Evolutionary conservation across 2,797 vertebrate species (phyloP).

Genomic region (Coilia nasus): DNA sequence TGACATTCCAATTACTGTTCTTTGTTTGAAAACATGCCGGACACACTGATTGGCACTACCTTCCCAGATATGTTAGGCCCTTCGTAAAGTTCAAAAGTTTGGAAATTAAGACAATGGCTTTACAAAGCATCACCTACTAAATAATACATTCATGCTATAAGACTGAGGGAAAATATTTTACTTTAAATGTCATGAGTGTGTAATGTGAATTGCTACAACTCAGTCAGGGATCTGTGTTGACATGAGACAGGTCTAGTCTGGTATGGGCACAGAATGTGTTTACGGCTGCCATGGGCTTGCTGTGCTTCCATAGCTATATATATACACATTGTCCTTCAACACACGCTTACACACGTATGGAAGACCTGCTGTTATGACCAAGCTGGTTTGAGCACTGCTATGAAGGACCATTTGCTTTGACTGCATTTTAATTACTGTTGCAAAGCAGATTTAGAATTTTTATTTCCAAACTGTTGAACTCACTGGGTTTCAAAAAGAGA

Average conservation of each 20-base stretch:
- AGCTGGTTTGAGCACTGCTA: neutral
- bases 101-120: neutral
- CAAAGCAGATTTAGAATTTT: neutral
- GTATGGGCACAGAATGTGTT: conserved; percentile 17
- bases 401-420: neutral
- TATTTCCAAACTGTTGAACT: conserved; percentile 9
- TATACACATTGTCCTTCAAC: conserved; percentile 15
- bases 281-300: neutral
- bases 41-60: neutral
- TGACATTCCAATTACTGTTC: conserved; percentile 30
- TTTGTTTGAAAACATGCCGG: neutral
- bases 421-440: neutral
- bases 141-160: neutral
- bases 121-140: neutral
- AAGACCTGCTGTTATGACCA: neutral
- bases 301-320: neutral
- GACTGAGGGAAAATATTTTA: neutral
- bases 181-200: neutral
- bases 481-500: neutral
- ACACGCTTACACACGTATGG: neutral
- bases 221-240: neutral
- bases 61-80: neutral
- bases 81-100: neutral
- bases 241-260: neutral
- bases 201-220: neutral